Conservation (phyloP, 1,140 invertebrate species). For the Xylocopa sonorina region DNA sequence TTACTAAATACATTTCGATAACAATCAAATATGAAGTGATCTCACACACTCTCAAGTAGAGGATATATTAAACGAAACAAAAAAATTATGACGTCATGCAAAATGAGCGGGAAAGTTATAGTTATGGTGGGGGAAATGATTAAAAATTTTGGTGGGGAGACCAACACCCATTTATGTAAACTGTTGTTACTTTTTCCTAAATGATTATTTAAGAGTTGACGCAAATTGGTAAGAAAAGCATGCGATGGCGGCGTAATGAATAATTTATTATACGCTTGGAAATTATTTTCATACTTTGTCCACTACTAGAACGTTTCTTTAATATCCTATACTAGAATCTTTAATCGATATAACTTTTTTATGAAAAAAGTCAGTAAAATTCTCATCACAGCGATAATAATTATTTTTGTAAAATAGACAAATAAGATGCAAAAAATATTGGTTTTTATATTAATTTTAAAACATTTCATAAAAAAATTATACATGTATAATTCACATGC, state of each 20-base stretch:
- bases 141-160: conserved; percentile 8
- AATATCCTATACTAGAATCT: no score
- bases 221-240: not conserved
- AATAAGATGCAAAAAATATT: no score
- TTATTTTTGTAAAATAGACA: no score
- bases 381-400: no score
- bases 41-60: not conserved
- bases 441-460: no score
- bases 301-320: not conserved
- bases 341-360: no score
- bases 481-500: not conserved
- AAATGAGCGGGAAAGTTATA: conserved; percentile 46
- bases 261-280: not conserved
- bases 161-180: conserved; percentile 1
- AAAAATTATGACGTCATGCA: conserved; percentile 4
- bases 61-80: not conserved
- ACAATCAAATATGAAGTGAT: not conserved
- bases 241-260: not conserved
- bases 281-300: no score
- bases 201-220: not conserved
- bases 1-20: not conserved
- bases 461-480: no score
- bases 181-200: not conserved
- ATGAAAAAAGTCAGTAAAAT: no score
- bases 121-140: conserved; percentile 6